phyloP scores from a whole-genome alignment of 1,140 invertebrate genomes.

The Bombus huntii region DNA sequence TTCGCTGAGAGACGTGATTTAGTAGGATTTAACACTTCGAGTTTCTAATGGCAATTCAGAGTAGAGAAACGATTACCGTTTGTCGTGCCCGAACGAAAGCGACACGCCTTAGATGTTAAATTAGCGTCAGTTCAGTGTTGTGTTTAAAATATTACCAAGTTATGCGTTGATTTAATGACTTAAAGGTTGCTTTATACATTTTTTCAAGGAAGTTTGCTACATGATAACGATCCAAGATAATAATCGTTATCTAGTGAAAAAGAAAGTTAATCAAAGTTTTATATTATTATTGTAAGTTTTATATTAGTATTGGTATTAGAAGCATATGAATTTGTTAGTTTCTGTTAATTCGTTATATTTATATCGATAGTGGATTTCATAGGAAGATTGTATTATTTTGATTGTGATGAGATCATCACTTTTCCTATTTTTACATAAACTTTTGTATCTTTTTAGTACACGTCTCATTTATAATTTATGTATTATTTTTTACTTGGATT shows the following conservation, averaged over 20 bases:
- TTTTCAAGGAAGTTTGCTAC: not conserved
- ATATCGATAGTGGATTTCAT: not conserved
- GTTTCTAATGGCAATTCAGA: not conserved
- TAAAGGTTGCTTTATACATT: not conserved
- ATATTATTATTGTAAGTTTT: no score
- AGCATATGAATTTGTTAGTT: not conserved
- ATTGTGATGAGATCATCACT: not conserved
- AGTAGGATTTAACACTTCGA: not conserved
- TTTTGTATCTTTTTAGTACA: not conserved
- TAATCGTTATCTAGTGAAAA: not conserved
- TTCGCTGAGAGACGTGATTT: not conserved
- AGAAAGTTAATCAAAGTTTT: not conserved
- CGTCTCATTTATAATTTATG: not conserved
- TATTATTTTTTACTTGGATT: not conserved
- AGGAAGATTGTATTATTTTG: not conserved
- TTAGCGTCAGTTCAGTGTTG: not conserved
- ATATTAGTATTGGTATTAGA: no score
- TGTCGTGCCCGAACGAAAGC: not conserved
- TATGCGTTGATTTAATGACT: not conserved
- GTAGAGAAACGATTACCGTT: not conserved
- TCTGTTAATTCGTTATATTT: not conserved
- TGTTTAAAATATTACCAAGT: not conserved
- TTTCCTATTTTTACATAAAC: not conserved
- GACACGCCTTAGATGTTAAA: conserved; percentile 7
- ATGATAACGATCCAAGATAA: not conserved